These are phyloP conservation scores for Pegoplata infirma DNA, from an alignment of 2,888 invertebrate species.

Conservation along the genomic window DNA sequence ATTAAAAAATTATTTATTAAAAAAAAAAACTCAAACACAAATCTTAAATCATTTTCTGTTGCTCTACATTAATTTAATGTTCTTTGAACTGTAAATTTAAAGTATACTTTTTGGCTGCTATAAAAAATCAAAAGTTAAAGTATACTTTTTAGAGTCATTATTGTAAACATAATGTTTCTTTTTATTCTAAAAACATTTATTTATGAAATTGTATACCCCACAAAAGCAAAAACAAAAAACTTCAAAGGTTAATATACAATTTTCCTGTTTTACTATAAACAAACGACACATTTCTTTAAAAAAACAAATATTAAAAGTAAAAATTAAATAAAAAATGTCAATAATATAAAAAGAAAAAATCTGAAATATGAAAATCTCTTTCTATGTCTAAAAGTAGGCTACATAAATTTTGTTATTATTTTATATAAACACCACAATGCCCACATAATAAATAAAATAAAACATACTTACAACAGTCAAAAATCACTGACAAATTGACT, in stretches of 20 bases:
- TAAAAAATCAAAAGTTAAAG: too few relatives aligned
- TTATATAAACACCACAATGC: neutral
- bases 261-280: neutral
- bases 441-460: slow-evolving; percentile 5
- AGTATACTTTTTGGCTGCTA: neutral
- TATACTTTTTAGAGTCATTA: too few relatives aligned
- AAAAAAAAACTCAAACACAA: too few relatives aligned
- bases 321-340: neutral
- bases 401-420: too few relatives aligned
- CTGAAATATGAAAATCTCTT: too few relatives aligned
- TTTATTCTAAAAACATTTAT: neutral
- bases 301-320: neutral
- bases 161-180: too few relatives aligned
- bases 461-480: neutral
- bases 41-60: too few relatives aligned
- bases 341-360: neutral
- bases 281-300: neutral
- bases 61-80: too few relatives aligned
- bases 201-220: neutral
- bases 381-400: neutral
- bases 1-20: too few relatives aligned
- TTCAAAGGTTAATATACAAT: neutral
- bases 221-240: neutral
- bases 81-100: neutral
- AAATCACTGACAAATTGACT: slow-evolving; percentile 47